Base-by-base conservation (phyloP, 2,113 vertebrate genomes). In the Cardinalis cardinalis region DNA sequence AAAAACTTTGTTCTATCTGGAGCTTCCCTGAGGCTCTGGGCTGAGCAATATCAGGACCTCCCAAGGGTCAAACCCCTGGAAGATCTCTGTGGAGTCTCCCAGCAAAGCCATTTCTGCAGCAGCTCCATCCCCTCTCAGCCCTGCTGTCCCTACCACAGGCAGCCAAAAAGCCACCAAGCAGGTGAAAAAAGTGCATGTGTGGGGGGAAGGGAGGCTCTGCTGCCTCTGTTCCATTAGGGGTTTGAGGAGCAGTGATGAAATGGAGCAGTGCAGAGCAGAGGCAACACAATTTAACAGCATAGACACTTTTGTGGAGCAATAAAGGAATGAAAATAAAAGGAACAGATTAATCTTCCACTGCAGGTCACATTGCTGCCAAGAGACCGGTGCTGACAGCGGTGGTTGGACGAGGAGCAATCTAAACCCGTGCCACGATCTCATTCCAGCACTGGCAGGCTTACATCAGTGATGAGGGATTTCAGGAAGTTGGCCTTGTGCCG, bases 401-500 rank as follows among this genome's bases (percentile, higher is more conserved):
- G 18, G 60, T 3, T 25, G 84, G 89, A 43, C 0, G 0, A 80
- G 84, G 75, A 85, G 75, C 89, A 85, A 63, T 25, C 82, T 55
- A 44, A 82, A 61, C 59, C 81, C 6, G 0, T 11, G 66, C 89
- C 79, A 53, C 2, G 0, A 28, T 66, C 32, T 0, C 1, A 2
- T 44, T 58, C 4, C 60, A 65, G 88, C 70, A 86, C 59, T 9
- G 26, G 21, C 90, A 24, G 70, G 55, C 96, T 95, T 93, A 98
- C 98, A 40, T 99, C 99, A 0, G 96, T 97, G 96, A 99, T 98
- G 86, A 99, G 98, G 84, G 97, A 96, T 79, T 98, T 99, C 71
- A 99, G 98, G 96, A 99, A 99, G 98, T 99, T 99, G 97, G 98
- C 98, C 91, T 99, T 99, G 97, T 99, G 99, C 49, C 99, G 96